Conservation (phyloP, 2,113 vertebrate species). For the Falco punctatus region DNA sequence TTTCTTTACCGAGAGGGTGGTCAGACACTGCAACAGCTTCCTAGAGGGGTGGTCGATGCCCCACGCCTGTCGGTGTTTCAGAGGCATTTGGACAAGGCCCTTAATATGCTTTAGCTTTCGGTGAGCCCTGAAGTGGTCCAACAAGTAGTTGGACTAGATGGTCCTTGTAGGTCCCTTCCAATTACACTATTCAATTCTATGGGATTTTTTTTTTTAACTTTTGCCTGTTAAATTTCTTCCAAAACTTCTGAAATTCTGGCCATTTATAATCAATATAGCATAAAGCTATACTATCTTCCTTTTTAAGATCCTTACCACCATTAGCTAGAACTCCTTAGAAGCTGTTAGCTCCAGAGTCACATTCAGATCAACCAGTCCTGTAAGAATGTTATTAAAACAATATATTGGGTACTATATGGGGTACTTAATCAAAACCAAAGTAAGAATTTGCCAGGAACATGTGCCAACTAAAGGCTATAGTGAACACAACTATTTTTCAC, state of each 20-base stretch:
- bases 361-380: neutral
- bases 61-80: neutral
- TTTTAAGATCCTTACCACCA: neutral
- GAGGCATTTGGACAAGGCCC: neutral
- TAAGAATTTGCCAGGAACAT: neutral
- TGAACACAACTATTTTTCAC: neutral
- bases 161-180: neutral
- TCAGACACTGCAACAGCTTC: neutral
- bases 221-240: neutral
- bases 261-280: neutral
- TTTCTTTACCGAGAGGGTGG: neutral
- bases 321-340: neutral
- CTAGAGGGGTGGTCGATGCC: rapidly evolving
- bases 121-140: neutral
- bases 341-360: neutral
- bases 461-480: neutral
- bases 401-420: neutral
- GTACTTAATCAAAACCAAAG: neutral
- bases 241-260: neutral
- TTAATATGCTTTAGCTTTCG: neutral
- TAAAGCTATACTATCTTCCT: neutral
- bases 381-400: neutral
- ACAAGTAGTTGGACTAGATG: neutral
- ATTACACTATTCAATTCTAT: neutral
- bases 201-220: neutral